Evolutionary conservation across 2,888 invertebrate genomes (phyloP).

Genomic region (Drosophila borealis): DNA sequence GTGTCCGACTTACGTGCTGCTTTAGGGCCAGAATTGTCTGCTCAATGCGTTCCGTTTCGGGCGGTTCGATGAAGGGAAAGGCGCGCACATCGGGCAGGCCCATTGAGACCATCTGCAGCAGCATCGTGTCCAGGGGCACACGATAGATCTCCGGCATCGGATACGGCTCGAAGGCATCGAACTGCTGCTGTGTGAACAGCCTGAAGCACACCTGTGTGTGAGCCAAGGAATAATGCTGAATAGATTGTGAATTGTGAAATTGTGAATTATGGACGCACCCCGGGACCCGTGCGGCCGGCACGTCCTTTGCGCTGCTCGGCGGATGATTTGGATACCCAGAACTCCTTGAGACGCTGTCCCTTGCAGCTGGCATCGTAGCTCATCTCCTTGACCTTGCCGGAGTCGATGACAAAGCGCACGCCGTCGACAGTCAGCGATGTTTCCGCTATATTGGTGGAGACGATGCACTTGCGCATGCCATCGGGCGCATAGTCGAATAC

Average conservation of each 20-base stretch:
- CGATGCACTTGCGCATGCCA: constrained; percentile 97
- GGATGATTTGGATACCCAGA: constrained; percentile 98
- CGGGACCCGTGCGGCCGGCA: constrained; percentile 97
- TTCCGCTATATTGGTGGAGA: constrained; percentile 99
- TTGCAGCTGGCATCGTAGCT: constrained; percentile 95
- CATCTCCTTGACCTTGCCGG: constrained; percentile 99
- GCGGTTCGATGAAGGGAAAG: constrained; percentile 98
- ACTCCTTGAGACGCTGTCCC: constrained; percentile 96
- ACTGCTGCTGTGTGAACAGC: constrained; percentile 94
- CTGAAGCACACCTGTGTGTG: constrained; percentile 90
- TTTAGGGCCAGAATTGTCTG: constrained; percentile 94
- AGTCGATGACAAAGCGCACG: constrained; percentile 98
- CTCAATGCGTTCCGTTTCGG: constrained; percentile 92
- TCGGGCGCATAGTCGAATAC: constrained; percentile 98
- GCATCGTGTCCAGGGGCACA: constrained; percentile 95
- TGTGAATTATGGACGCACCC: constrained; percentile 85
- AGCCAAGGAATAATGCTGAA: not conserved
- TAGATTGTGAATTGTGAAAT: too few relatives aligned
- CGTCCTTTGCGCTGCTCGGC: constrained; percentile 98
- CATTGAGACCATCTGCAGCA: constrained; percentile 96
- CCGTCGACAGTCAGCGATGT: constrained; percentile 99
- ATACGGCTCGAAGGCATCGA: constrained; percentile 91
- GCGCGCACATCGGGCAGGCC: constrained; percentile 95
- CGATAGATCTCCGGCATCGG: constrained; percentile 97
- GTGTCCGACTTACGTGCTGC: constrained; percentile 88